A percentile compares a stretch with the other conserved stretches of the same genome.
These are phyloP conservation scores for Heliconius nattereri DNA, from an alignment of 1,140 invertebrate species.

Conservation along the genomic window DNA sequence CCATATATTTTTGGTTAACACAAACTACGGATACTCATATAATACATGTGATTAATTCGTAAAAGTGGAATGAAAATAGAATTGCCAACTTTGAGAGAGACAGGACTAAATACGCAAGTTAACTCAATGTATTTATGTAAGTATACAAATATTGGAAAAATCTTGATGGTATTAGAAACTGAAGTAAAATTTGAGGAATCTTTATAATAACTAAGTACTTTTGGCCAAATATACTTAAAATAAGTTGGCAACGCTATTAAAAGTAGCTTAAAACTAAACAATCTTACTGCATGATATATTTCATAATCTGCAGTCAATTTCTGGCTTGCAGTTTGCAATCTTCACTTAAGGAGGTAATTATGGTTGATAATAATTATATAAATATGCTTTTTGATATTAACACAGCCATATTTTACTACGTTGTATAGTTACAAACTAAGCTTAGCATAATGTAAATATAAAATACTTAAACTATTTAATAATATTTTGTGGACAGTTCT, in stretches of 20 bases:
- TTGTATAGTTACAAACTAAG: conserved; percentile 60
- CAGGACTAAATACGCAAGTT: not conserved
- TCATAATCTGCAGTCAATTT: conserved; percentile 12
- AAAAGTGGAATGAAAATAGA: conserved; percentile 40
- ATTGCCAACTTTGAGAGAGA: conserved; percentile 13
- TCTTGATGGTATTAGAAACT: not conserved
- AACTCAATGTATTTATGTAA: not conserved
- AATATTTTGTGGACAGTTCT: conserved; percentile 51
- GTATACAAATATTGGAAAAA: not conserved
- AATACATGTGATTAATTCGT: conserved; percentile 38
- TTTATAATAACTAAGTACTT: not conserved
- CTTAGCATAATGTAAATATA: conserved; percentile 50
- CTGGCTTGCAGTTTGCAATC: conserved; percentile 48
- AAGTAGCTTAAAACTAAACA: conserved; percentile 24
- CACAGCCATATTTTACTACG: conserved; percentile 77
- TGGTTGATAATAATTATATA: conserved; percentile 73
- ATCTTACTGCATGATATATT: conserved; percentile 17
- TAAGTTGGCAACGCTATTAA: conserved; percentile 26
- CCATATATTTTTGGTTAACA: conserved; percentile 44
- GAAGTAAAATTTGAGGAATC: not conserved
- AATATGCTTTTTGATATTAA: conserved; percentile 79
- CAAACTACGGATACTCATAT: conserved; percentile 40
- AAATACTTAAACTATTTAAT: conserved; percentile 53
- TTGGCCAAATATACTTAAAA: not conserved
- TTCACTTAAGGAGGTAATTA: conserved; percentile 76